These are phyloP conservation scores for Drosophila tanythrix DNA, from an alignment of 2,888 invertebrate species.

Conservation along the genomic window DNA sequence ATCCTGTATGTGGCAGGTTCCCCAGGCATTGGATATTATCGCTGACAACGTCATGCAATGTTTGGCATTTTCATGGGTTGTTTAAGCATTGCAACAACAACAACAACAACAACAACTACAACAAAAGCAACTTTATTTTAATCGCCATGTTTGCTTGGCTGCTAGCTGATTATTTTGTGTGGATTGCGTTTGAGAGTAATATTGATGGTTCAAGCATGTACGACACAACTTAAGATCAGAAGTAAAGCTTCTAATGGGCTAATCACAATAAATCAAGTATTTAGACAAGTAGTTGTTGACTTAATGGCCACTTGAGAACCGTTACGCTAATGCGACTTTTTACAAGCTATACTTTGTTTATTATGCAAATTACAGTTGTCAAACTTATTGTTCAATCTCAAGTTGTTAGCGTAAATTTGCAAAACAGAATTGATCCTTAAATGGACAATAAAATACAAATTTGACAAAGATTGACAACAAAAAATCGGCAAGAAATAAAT, in stretches of 20 bases:
- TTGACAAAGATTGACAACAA: not conserved
- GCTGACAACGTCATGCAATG: slow-evolving; percentile 64
- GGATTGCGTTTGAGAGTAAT: slow-evolving; percentile 2
- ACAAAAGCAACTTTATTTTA: slow-evolving; percentile 35
- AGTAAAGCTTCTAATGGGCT: not conserved
- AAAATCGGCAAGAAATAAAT: not conserved
- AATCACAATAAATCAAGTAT: not conserved
- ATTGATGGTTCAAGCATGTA: slow-evolving; percentile 9
- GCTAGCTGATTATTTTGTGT: slow-evolving; percentile 8
- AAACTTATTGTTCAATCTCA: not conserved
- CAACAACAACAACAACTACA: slow-evolving; percentile 26
- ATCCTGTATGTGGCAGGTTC: not conserved
- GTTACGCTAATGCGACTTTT: not conserved
- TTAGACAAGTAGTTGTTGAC: not conserved
- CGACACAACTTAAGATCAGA: not conserved
- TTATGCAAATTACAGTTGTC: not conserved
- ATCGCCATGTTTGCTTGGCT: slow-evolving; percentile 7
- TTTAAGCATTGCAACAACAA: slow-evolving; percentile 46
- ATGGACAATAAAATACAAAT: not conserved
- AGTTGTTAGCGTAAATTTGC: no score
- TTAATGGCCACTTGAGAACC: not conserved
- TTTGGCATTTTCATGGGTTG: slow-evolving; percentile 67
- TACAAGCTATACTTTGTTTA: not conserved
- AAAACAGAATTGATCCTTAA: not conserved
- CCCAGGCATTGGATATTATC: slow-evolving; percentile 42